Conservation (phyloP, 2,888 invertebrate genomes). For the Polydrusus cervinus region DNA sequence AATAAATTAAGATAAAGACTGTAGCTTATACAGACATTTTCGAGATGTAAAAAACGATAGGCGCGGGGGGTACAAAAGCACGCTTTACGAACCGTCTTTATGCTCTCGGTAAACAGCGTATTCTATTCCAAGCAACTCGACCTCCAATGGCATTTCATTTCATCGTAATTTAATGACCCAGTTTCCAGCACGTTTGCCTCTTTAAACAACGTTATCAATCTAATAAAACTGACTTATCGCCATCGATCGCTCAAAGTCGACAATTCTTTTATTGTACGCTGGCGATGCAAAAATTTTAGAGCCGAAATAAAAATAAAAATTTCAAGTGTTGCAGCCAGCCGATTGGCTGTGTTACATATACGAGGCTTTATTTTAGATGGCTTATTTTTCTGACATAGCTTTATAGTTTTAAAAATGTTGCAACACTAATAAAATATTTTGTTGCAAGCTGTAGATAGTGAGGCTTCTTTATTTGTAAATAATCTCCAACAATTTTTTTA, state of each 20-base stretch:
- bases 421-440: not conserved
- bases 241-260: constrained; percentile 39
- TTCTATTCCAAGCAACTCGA: constrained; percentile 7
- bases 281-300: constrained; percentile 26
- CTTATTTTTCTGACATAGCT: not conserved
- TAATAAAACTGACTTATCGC: constrained; percentile 45
- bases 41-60: too few relatives aligned
- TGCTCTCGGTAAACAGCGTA: constrained; percentile 1
- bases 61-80: too few relatives aligned
- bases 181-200: constrained; percentile 43
- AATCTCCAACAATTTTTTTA: too few relatives aligned
- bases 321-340: constrained; percentile 3
- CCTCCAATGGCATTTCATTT: constrained; percentile 19
- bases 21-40: too few relatives aligned
- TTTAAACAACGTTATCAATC: constrained; percentile 51
- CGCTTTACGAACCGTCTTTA: too few relatives aligned
- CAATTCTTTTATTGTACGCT: constrained; percentile 31
- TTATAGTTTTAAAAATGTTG: constrained; percentile 5
- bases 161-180: constrained; percentile 47
- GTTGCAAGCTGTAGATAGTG: not conserved
- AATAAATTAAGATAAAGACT: too few relatives aligned
- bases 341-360: not conserved
- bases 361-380: not conserved
- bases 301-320: constrained; percentile 18
- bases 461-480: too few relatives aligned